Evolutionary conservation across 2,888 invertebrate genomes (phyloP).

Genomic region (Argynnis bischoffii): DNA sequence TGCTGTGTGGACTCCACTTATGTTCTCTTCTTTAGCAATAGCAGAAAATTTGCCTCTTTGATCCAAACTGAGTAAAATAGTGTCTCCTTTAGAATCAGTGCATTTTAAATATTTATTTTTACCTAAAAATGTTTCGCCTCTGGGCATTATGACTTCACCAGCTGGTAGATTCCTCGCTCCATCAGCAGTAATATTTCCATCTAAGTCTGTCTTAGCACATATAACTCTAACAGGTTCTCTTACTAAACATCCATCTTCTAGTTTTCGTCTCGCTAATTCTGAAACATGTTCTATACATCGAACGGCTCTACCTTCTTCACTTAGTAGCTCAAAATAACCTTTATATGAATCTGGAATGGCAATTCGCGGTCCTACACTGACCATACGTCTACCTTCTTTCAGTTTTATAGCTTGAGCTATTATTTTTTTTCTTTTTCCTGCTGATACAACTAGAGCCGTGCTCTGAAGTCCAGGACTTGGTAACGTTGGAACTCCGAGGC

Average conservation of each 20-base stretch:
- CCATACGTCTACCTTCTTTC: slow-evolving; percentile 92
- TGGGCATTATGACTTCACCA: slow-evolving; percentile 91
- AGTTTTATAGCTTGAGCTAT: slow-evolving; percentile 94
- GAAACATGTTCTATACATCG: slow-evolving; percentile 94
- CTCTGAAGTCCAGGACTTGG: slow-evolving; percentile 94
- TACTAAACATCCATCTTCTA: slow-evolving; percentile 89
- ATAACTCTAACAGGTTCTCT: slow-evolving; percentile 89
- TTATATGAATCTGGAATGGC: slow-evolving; percentile 95
- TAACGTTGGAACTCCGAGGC: slow-evolving; percentile 93
- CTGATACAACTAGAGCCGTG: slow-evolving; percentile 92
- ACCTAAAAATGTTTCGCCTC: slow-evolving; percentile 86
- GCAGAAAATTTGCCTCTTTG: slow-evolving; percentile 96
- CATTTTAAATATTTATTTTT: slow-evolving; percentile 93
- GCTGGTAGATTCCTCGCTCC: slow-evolving; percentile 89
- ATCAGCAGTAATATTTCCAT: slow-evolving; percentile 85
- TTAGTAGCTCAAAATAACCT: slow-evolving; percentile 96
- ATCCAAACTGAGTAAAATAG: slow-evolving; percentile 91
- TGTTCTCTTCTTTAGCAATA: slow-evolving; percentile 95
- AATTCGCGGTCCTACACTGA: slow-evolving; percentile 90
- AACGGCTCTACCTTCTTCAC: slow-evolving; percentile 96
- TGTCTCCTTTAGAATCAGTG: slow-evolving; percentile 92
- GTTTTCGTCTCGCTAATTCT: slow-evolving; percentile 89
- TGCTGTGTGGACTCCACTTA: slow-evolving; percentile 96
- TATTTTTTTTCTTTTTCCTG: slow-evolving; percentile 92
- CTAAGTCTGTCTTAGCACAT: slow-evolving; percentile 83